Conservation (phyloP, 2,888 invertebrate species). For the Amphimallon solstitiale region DNA sequence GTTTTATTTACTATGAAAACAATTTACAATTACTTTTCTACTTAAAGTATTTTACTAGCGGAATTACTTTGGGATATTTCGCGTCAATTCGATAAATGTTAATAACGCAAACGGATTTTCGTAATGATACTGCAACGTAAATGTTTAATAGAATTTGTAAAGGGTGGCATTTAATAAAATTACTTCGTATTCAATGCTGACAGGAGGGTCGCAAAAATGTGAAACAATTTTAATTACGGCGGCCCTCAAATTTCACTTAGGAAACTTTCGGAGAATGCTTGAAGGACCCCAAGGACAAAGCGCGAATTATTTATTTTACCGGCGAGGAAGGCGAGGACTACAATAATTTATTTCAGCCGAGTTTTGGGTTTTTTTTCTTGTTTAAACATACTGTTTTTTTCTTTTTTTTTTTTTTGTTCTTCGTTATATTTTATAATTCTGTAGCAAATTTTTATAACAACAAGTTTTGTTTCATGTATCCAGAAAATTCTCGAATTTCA, state of each 20-base stretch:
- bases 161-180: conserved; percentile 21
- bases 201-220: conserved; percentile 24
- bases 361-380: too few species aligned
- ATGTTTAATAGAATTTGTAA: conserved; percentile 12
- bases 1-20: too few species aligned
- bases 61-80: too few species aligned
- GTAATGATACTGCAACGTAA: not conserved
- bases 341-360: not conserved
- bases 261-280: conserved; percentile 30
- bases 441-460: too few species aligned
- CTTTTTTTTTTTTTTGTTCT: too few species aligned
- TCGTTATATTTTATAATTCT: too few species aligned
- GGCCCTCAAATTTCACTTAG: conserved; percentile 33
- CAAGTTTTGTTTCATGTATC: too few species aligned
- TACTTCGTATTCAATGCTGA: conserved; percentile 7
- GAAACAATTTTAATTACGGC: conserved; percentile 38
- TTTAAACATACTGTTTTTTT: too few species aligned
- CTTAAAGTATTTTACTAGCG: too few species aligned
- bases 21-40: too few species aligned
- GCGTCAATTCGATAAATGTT: too few species aligned
- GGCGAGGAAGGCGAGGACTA: not conserved
- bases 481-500: too few species aligned
- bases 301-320: conserved; percentile 19
- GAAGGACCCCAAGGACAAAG: not conserved
- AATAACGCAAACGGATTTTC: conserved; percentile 2